Percentiles rank a stretch among this genome's conserved stretches.
These are phyloP conservation scores for Lipophrys pholis DNA, from an alignment of 2,113 vertebrate genomes.

Conservation along the genomic window DNA sequence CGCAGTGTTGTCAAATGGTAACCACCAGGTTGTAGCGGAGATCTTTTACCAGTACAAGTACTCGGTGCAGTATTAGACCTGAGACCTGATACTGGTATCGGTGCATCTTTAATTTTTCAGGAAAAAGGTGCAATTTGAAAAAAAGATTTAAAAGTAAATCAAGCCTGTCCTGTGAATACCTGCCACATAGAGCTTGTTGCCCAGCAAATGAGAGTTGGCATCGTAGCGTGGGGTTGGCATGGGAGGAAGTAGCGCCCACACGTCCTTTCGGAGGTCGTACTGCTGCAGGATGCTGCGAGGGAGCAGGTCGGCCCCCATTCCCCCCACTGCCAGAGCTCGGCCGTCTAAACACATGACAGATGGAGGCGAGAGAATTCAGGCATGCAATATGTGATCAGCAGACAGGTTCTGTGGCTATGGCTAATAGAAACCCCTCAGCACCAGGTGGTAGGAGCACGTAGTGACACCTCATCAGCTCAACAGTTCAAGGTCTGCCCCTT, in stretches of 20 bases:
- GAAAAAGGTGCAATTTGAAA: not conserved
- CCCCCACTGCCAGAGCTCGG: constrained; percentile 91
- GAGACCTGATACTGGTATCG: no score
- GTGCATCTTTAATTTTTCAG: no score
- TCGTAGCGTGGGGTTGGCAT: constrained; percentile 96
- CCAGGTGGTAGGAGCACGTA: no score
- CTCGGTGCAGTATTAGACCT: no score
- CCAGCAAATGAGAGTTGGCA: constrained; percentile 88
- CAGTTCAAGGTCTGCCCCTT: no score
- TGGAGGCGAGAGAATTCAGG: not conserved
- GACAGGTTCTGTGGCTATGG: not conserved
- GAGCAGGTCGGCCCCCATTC: constrained; percentile 94
- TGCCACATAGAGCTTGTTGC: constrained; percentile 93
- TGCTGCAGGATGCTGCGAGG: constrained; percentile 94
- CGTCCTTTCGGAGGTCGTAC: constrained; percentile 95
- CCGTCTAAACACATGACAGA: constrained; percentile 81
- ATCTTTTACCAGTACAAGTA: no score
- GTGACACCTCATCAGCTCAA: no score
- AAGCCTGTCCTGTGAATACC: constrained; percentile 77
- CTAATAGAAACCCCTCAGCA: constrained; percentile 10
- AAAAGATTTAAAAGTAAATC: not conserved
- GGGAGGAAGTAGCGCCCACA: constrained; percentile 93
- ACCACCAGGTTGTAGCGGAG: no score
- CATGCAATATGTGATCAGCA: not conserved
- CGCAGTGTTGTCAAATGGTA: no score